Base-by-base conservation (phyloP, 2,113 vertebrate genomes). In the Parus major region DNA sequence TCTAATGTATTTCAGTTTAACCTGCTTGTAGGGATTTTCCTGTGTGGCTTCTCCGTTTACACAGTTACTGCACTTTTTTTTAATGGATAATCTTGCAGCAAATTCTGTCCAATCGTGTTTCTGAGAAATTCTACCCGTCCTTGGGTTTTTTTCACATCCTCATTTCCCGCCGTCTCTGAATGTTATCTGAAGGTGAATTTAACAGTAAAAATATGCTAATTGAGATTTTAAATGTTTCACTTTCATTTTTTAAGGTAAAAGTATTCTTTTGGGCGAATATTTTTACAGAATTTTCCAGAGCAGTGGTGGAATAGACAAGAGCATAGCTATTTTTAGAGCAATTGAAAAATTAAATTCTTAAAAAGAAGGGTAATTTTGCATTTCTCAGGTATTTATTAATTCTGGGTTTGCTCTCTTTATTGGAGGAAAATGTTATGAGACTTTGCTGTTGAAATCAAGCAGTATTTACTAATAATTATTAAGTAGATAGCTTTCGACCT, bases 401-500 rank as follows among this genome's bases (percentile, higher is more conserved):
- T 59, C 5, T 22, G 4, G 0, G 2, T 52, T 56, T 61, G 1
- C 9, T 35, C 23, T 66, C 5, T 56, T 75, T 21, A 9, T 12
- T 1, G 1, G 2, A 57, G 1, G 3, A 66, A 84, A 55, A 29
- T 15, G 2, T 61, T 73, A 5, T 27, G 21, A n/a, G 12, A 6
- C 39, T 46, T 49, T 82, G 6, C 9, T 50, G 7, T 20, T 59
- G 8, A 55, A 50, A 86, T 16, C 4, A n/a, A 39, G 15, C 2
- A 15, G 0, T 18, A 35, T 55, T 60, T 56, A 28, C 11, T 4
- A 72, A 29, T 59, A 47, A 5, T 5, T 9, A 7, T 53, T 55
- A 4, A 0, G 1, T 35, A 61, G 1, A 13, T 35, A 0, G 0
- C 39, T 65, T 61, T 66, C 0, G 0, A 50, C 2, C 4, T 15